Evolutionary conservation across 2,888 invertebrate species (phyloP).

Genomic region (Azorinus chamasolen): DNA sequence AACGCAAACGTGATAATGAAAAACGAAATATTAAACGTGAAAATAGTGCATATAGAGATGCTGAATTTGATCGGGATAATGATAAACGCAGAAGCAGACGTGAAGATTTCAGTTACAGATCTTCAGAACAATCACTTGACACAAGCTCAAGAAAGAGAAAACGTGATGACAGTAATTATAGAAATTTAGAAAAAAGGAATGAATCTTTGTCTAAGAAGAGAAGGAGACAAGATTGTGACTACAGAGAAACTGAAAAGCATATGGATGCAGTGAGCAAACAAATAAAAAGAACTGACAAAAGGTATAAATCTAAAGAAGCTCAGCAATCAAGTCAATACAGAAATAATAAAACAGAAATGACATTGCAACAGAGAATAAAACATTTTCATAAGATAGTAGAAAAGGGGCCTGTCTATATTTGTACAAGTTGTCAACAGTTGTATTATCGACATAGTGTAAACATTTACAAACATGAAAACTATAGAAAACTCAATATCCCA

Average conservation of each 20-base stretch:
- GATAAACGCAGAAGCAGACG: not conserved
- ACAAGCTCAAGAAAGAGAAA: not conserved
- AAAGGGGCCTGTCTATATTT: slow-evolving; percentile 24
- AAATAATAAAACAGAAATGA: not conserved
- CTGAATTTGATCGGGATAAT: too few relatives aligned
- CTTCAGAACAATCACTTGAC: not conserved
- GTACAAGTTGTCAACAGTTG: slow-evolving; percentile 22
- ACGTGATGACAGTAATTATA: not conserved
- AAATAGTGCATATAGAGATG: too few relatives aligned
- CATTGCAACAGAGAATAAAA: slow-evolving; percentile 14
- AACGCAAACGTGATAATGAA: not conserved
- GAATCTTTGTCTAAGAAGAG: not conserved
- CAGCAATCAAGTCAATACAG: not conserved
- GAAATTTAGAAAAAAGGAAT: not conserved
- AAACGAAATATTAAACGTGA: not conserved
- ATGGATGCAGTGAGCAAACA: not conserved
- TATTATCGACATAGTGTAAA: slow-evolving; percentile 20
- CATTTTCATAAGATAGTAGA: slow-evolving; percentile 25
- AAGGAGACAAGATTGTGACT: too few relatives aligned
- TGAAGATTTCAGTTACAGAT: slow-evolving; percentile 1
- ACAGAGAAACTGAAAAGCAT: slow-evolving; percentile 1
- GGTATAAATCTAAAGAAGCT: not conserved
- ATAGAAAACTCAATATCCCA: slow-evolving; percentile 12
- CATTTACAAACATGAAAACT: slow-evolving; percentile 3
- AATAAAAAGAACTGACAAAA: too few relatives aligned